Base-by-base conservation (phyloP, 2,113 vertebrate genomes). In the Mola mola region DNA sequence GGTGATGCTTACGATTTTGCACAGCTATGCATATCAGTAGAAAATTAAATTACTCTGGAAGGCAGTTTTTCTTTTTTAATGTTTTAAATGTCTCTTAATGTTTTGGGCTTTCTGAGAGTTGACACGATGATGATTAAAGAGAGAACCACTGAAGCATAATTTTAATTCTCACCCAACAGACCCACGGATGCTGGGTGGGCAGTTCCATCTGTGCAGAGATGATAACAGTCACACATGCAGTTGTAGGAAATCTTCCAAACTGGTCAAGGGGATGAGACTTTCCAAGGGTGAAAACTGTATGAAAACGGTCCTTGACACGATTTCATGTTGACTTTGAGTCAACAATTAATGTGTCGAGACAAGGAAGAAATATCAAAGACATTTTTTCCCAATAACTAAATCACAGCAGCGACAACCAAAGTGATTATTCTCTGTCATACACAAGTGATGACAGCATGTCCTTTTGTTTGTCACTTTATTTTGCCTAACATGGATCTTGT, bases 151-250 rank as follows among this genome's bases (percentile, higher is more conserved):
- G n/a, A n/a, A n/a, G n/a, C n/a, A n/a, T n/a, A n/a, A n/a, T n/a
- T n/a, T n/a, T n/a, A n/a, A n/a, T n/a, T n/a, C n/a, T n/a, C 6
- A 17, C 28, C 28, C 28, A 29, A 9, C 51, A 61, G 50, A 52
- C 19, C 12, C 59, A 60, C 53, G 47, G 66, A 63, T 37, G 28
- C 56, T 60, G 74, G 72, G 63, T 52, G 69, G 60, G 52, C 24
- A 26, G 70, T 38, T 49, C 73, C 75, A 48, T 88, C 77, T 86
- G 77, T 75, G 60, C 70, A 66, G 47, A 42, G 58, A 62, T 79
- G 84, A 81, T 68, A 79, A 72, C 53, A 61, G 57, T 80, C 73
- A 71, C 78, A 74, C 70, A 67, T 58, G 25, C 42, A 38, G 55
- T 60, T 43, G 57, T 56, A 60, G 61, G 63, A 79, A 70, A 66